Conservation (phyloP, 2,797 vertebrate genomes). For the Lepus oiostolus region DNA sequence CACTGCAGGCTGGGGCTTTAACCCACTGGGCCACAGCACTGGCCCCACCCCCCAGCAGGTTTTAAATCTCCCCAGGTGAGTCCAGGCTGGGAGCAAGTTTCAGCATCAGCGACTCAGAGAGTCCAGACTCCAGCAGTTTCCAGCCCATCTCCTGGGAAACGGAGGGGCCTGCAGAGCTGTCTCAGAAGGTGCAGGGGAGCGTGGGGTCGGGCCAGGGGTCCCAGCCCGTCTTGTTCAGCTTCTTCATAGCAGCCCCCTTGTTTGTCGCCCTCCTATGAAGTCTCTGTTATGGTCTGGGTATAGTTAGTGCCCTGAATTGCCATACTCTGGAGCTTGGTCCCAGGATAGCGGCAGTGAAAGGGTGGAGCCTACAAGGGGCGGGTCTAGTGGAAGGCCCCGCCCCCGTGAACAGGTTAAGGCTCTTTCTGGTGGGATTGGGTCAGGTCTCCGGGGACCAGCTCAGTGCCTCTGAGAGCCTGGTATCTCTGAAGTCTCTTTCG, state of each 20-base stretch:
- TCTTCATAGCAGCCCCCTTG: neutral
- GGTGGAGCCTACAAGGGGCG: neutral
- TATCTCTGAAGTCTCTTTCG: too few relatives aligned
- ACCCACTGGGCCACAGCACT: too few relatives aligned
- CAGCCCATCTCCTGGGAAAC: neutral
- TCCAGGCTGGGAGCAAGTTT: neutral
- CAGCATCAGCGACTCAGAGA: neutral
- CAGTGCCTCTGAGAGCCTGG: too few relatives aligned
- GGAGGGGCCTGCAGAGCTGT: neutral
- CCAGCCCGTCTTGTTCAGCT: neutral
- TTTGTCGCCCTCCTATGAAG: neutral
- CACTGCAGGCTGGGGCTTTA: too few relatives aligned
- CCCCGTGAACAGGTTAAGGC: too few relatives aligned
- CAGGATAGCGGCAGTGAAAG: neutral
- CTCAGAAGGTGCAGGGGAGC: neutral
- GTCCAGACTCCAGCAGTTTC: accelerated
- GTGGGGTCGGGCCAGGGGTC: neutral
- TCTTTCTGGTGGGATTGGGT: too few relatives aligned
- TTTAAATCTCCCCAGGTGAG: neutral
- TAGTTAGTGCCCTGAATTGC: neutral
- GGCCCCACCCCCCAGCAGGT: too few relatives aligned
- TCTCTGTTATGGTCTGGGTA: neutral
- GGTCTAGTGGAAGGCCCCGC: too few relatives aligned
- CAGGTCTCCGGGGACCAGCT: too few relatives aligned
- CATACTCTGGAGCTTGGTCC: neutral